Evolutionary conservation across 1,140 invertebrate species (phyloP).

Genomic region (Diabrotica virgifera): DNA sequence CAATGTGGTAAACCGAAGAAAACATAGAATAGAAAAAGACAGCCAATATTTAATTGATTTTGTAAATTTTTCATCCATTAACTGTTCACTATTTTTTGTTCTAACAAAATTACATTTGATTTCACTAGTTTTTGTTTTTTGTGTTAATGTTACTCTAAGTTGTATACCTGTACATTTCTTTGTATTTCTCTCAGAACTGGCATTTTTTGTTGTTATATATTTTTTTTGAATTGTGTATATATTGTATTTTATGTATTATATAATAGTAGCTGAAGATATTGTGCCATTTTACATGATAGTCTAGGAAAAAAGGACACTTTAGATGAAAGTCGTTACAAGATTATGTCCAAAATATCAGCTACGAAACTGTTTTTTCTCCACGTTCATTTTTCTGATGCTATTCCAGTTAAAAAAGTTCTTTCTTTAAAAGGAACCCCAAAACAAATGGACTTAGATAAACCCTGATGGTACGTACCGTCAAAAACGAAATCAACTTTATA

Average conservation of each 20-base stretch:
- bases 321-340: neutral
- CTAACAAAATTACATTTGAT: slow-evolving; percentile 24
- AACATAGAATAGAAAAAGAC: slow-evolving; percentile 17
- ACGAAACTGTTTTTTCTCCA: slow-evolving; percentile 13
- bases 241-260: slow-evolving; percentile 32
- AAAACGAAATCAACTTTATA: too few relatives aligned
- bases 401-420: too few relatives aligned
- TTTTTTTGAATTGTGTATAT: slow-evolving; percentile 37
- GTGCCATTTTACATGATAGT: slow-evolving; percentile 19
- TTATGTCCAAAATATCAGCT: slow-evolving; percentile 1
- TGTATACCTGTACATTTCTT: slow-evolving; percentile 30
- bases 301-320: neutral
- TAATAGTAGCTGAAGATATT: slow-evolving; percentile 17
- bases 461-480: too few relatives aligned
- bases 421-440: too few relatives aligned
- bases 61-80: slow-evolving; percentile 16
- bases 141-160: slow-evolving; percentile 23
- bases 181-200: slow-evolving; percentile 37
- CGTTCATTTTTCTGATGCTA: slow-evolving; percentile 10
- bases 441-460: too few relatives aligned
- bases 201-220: slow-evolving; percentile 38
- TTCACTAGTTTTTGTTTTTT: slow-evolving; percentile 25
- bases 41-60: slow-evolving; percentile 16
- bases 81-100: slow-evolving; percentile 42
- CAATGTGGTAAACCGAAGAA: slow-evolving; percentile 28